phyloP scores from a whole-genome alignment of 2,797 vertebrate genomes.

The Caiman crocodilus region DNA sequence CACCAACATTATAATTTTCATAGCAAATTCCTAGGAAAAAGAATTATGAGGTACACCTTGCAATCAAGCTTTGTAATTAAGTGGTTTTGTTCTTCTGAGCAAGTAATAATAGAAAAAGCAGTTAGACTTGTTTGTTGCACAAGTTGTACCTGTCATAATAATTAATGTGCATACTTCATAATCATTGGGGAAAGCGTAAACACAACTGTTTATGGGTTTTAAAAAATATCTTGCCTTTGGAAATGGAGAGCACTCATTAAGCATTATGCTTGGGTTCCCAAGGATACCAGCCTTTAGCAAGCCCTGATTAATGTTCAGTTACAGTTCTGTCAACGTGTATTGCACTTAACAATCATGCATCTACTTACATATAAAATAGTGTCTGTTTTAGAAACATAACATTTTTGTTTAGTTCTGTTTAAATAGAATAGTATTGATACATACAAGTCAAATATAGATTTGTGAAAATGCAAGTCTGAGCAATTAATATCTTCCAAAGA shows the following conservation, averaged over 20 bases:
- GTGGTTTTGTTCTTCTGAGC: neutral
- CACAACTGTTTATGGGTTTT: neutral
- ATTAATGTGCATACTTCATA: neutral
- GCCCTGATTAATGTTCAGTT: neutral
- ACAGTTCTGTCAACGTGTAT: neutral
- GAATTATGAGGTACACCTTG: conserved; percentile 13
- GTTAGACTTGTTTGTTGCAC: neutral
- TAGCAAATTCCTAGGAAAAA: conserved; percentile 29
- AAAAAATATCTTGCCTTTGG: neutral
- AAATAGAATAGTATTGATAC: neutral
- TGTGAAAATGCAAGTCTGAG: neutral
- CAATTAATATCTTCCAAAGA: neutral
- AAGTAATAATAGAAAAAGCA: neutral
- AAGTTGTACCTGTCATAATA: neutral
- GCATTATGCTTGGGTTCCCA: neutral
- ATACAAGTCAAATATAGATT: neutral
- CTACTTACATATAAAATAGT: rapidly evolving
- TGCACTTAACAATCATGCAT: neutral
- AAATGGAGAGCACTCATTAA: neutral
- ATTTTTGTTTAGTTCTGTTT: neutral
- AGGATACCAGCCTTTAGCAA: neutral
- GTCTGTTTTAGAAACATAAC: neutral
- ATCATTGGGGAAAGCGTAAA: neutral
- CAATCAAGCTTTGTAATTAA: conserved; percentile 1
- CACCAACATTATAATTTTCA: conserved; percentile 31